Percentiles rank a stretch among this genome's conserved stretches.
Conservation (phyloP, 2,888 invertebrate genomes). For the Spodoptera littoralis region DNA sequence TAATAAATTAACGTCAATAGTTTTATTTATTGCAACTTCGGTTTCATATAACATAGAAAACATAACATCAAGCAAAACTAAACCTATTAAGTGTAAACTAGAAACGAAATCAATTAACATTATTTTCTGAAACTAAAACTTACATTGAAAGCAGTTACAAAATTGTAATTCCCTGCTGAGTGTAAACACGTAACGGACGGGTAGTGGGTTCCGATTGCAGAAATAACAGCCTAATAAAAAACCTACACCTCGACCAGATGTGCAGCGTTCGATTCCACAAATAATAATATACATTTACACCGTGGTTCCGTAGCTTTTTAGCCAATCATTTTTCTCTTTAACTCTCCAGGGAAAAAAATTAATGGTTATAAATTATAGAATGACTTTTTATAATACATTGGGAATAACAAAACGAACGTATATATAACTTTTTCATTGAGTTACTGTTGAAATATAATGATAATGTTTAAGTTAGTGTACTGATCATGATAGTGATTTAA, state of each 20-base stretch:
- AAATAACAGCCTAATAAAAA: conserved; percentile 83
- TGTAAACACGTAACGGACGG: conserved; percentile 70
- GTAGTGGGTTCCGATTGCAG: conserved; percentile 73
- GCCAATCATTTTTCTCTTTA: too few relatives aligned
- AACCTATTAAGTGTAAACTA: conserved; percentile 15
- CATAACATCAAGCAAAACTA: conserved; percentile 4
- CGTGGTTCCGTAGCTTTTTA: conserved; percentile 32
- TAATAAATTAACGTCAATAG: background rate
- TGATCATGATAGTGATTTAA: conserved; percentile 1
- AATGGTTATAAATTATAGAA: too few relatives aligned
- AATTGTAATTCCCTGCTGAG: conserved; percentile 61
- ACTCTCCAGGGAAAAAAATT: too few relatives aligned
- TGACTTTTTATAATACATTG: background rate
- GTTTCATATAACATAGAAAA: too few relatives aligned
- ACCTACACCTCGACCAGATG: conserved; percentile 76
- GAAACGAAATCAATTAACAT: conserved; percentile 56
- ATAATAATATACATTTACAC: conserved; percentile 37
- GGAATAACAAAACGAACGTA: too few relatives aligned
- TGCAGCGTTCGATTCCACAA: conserved; percentile 70
- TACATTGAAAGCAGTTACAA: conserved; percentile 48
- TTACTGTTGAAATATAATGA: too few relatives aligned
- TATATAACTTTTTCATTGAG: too few relatives aligned
- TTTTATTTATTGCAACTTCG: background rate
- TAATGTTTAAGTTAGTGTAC: too few relatives aligned
- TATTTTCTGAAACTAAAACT: conserved; percentile 56